Base-by-base conservation (phyloP, 2,888 invertebrate species). In the Gibbula magus region DNA sequence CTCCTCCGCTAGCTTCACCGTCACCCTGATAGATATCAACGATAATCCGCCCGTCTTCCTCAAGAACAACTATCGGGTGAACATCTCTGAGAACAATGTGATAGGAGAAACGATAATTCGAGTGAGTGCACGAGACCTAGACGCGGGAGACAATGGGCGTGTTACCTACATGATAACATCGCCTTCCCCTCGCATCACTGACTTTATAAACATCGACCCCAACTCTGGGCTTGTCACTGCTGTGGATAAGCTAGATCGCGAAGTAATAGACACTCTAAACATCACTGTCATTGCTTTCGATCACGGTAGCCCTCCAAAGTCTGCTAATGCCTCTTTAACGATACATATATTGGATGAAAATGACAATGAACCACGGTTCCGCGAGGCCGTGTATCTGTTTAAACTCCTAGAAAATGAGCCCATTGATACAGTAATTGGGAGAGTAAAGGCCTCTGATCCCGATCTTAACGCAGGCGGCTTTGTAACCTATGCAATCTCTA, bases 11-110 rank as follows among this genome's bases (percentile, higher is more conserved):
- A 85, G 83, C 4, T 88, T 91, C 77, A 82, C 82, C 45, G 88
- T 91, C 25, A 82, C 85, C 16, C 87, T 92, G 13, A 76, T 83
- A 16, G 92, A 92, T 84, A 88, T 88, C 77, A 92, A 92, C 83
- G 92, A 92, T 84, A 85, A 91, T 78, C 67, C 81, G 8, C 92
- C 92, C 5, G 53, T 82, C 7, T 91, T 91, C 83, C 67, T 83
- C 3, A 79, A 85, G 54, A 39, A 73, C 7, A 73, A 84, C 29
- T 90, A 91, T 78, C 66, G 77, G 39, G 86, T 83, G 5, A 86
- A 85, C 56, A 80, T 92, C 10, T 75, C 82, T 7, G 92, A 92
- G 77, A 91, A 91, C 83, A 89, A 88, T 51, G 75, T 85, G 10
- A 75, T 84, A 25, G 87, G 87, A 52, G 84, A 87, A 67, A 81